A percentile compares a stretch with the other conserved stretches of the same genome.
Conservation (phyloP, 2,113 vertebrate genomes). For the Colistium nudipinnis region DNA sequence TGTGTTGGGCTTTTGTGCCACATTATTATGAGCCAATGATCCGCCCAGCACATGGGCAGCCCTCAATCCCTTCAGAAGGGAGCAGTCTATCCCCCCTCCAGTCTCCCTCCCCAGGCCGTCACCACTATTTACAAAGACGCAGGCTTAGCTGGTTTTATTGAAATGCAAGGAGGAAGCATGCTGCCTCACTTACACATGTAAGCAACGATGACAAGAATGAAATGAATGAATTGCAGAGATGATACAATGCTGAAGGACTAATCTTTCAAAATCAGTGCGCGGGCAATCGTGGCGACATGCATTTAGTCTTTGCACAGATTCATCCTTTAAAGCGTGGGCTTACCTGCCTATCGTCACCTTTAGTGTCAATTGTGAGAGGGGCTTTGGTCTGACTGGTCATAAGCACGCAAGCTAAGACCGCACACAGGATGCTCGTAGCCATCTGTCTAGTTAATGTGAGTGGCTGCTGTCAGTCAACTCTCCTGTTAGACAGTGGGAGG, state of each 20-base stretch:
- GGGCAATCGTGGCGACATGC: constrained; percentile 13
- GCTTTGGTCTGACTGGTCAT: constrained; percentile 51
- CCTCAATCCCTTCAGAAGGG: constrained; percentile 60
- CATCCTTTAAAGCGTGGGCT: constrained; percentile 18
- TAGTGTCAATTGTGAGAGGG: constrained; percentile 24
- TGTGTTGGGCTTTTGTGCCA: constrained; percentile 72
- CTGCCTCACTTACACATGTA: constrained; percentile 41
- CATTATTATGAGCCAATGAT: constrained; percentile 76
- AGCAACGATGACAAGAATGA: constrained; percentile 33
- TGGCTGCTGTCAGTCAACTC: constrained; percentile 26
- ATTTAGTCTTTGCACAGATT: constrained; percentile 22
- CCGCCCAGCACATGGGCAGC: constrained; percentile 66
- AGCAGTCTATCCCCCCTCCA: constrained; percentile 58
- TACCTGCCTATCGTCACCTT: constrained; percentile 36
- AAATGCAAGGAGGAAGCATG: constrained; percentile 44
- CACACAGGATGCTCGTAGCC: constrained; percentile 29
- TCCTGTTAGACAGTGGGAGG: neutral
- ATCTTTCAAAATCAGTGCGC: constrained; percentile 3
- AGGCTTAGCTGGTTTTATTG: constrained; percentile 64
- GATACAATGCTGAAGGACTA: constrained; percentile 13
- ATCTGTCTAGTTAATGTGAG: constrained; percentile 42
- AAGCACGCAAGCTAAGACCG: constrained; percentile 32
- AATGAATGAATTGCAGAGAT: neutral
- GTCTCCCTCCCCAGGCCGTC: constrained; percentile 50
- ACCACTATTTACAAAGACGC: constrained; percentile 55